A percentile compares a stretch with the other conserved stretches of the same genome.
Evolutionary conservation across 2,888 invertebrate genomes (phyloP).

Genomic region (Vanessa cardui): DNA sequence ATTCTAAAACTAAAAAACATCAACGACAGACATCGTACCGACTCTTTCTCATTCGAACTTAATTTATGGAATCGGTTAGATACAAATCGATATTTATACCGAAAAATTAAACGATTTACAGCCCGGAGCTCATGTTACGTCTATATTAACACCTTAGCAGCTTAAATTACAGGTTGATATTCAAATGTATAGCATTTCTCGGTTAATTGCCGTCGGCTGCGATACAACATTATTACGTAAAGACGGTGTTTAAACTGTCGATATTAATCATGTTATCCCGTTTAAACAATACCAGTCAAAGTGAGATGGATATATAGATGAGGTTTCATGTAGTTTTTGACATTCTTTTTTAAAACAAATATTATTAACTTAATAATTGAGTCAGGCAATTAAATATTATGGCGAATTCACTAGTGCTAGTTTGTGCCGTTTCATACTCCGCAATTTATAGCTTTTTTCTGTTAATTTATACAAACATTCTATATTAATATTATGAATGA

Average conservation of each 20-base stretch:
- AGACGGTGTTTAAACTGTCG: constrained; percentile 36
- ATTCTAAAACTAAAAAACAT: neutral
- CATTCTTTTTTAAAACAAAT: no score
- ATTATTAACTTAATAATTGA: no score
- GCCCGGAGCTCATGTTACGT: constrained; percentile 32
- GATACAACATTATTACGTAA: constrained; percentile 29
- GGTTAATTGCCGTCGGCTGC: constrained; percentile 43
- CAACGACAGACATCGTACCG: neutral
- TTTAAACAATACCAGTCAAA: constrained; percentile 1
- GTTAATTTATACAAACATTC: no score
- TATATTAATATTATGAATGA: no score
- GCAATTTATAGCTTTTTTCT: no score
- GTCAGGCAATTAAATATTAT: no score
- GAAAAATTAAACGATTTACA: constrained; percentile 33
- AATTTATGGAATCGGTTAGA: constrained; percentile 10
- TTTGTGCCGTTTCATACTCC: no score
- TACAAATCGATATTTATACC: constrained; percentile 35
- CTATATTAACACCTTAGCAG: constrained; percentile 47
- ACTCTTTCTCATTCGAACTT: constrained; percentile 1
- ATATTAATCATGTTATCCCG: constrained; percentile 34
- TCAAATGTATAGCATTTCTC: constrained; percentile 47
- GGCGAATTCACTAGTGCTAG: no score
- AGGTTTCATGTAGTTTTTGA: no score
- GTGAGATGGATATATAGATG: neutral
- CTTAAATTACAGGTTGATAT: constrained; percentile 48